Conservation (phyloP, 2,113 vertebrate species). For the Dasyprocta punctata region DNA sequence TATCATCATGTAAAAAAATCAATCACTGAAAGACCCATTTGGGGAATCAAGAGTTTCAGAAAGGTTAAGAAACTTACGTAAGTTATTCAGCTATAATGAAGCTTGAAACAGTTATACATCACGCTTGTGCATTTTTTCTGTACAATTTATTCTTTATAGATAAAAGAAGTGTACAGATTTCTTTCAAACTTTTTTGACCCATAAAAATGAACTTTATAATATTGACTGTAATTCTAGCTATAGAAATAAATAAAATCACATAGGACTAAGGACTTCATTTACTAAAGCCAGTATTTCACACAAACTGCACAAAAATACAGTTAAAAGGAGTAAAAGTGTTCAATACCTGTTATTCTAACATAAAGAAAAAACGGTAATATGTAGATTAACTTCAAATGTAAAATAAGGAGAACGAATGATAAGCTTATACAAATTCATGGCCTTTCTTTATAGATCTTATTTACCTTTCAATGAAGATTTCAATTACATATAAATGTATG, state of each 20-base stretch:
- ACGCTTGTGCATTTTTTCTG: neutral
- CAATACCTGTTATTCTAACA: slow-evolving; percentile 3
- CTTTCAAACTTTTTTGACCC: slow-evolving; percentile 22
- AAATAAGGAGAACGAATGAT: neutral
- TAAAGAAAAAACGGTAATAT: slow-evolving; percentile 24
- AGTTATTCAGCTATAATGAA: slow-evolving; percentile 19
- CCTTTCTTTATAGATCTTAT: slow-evolving; percentile 32
- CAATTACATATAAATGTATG: slow-evolving; percentile 7
- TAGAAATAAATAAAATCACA: slow-evolving; percentile 8
- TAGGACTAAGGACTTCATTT: neutral
- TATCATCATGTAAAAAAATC: slow-evolving; percentile 34
- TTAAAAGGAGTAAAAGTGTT: slow-evolving; percentile 18
- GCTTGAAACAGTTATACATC: slow-evolving; percentile 16
- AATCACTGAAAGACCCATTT: neutral
- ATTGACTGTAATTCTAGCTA: slow-evolving; percentile 28
- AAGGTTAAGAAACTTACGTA: slow-evolving; percentile 22
- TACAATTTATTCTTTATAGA: neutral
- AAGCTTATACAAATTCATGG: slow-evolving; percentile 30
- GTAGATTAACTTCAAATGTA: slow-evolving; percentile 8
- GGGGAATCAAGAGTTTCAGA: neutral
- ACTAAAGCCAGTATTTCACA: neutral
- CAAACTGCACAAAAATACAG: neutral
- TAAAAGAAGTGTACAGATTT: neutral
- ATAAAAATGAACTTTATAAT: neutral
- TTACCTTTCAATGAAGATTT: slow-evolving; percentile 55